These are phyloP conservation scores for Chloroceryle amazona DNA, from an alignment of 2,797 vertebrate species.

Conservation along the genomic window DNA sequence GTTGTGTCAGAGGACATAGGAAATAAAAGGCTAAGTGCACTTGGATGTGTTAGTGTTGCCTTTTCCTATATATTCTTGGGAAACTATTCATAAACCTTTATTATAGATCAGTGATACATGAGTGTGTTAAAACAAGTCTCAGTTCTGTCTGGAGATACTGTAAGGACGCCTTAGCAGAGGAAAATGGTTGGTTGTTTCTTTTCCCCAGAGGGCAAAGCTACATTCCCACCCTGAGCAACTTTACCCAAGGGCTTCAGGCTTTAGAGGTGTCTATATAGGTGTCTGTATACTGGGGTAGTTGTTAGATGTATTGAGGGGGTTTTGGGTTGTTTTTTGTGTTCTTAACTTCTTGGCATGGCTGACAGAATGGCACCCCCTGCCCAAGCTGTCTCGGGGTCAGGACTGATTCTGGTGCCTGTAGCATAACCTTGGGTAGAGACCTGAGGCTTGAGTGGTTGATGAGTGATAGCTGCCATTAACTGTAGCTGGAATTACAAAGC, in stretches of 20 bases:
- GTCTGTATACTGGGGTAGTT: neutral
- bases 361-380: neutral
- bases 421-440: neutral
- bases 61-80: neutral
- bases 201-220: neutral
- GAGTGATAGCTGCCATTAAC: neutral
- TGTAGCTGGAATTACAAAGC: neutral
- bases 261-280: neutral
- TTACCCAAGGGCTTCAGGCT: neutral
- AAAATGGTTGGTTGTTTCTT: neutral
- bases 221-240: neutral
- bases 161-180: neutral
- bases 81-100: constrained; percentile 2
- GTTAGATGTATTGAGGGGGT: neutral
- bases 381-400: neutral
- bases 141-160: neutral
- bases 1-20: neutral
- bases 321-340: neutral
- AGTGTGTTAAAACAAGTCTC: neutral
- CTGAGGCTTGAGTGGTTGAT: neutral
- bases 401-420: neutral
- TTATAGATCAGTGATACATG: neutral
- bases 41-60: neutral
- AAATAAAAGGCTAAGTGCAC: neutral
- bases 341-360: neutral